Base-by-base conservation (phyloP, 2,113 vertebrate species). In the Sapayoa aenigma region DNA sequence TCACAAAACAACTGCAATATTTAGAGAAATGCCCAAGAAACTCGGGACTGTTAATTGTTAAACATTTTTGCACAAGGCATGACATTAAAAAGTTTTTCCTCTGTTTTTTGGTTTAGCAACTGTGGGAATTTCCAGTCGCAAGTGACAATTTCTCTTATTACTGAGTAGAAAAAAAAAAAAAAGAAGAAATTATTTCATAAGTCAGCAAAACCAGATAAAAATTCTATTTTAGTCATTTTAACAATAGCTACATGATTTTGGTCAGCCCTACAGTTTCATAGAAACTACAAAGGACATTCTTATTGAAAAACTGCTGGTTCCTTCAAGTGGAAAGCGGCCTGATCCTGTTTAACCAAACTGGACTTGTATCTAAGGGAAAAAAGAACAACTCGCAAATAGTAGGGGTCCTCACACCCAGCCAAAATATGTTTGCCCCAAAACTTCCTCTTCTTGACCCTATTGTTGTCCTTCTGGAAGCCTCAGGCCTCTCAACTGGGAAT, bases 1-100 rank as follows among this genome's bases (percentile, higher is more conserved):
- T 87, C 3, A 5, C 58, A 84, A 96, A 94, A 91, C 85, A 94
- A 96, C 69, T 84, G 95, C 90, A 95, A 93, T 95, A 89, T 78
- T 84, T 87, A 84, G 60, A 74, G 84, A 96, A 96, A 90, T 75
- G 75, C 80, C 23, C 23, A 44, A 86, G 92, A 87, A 95, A 96
- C 65, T 71, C 0, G 3, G 95, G 69, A 49, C 25, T 2, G 7
- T 66, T 82, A 91, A 95, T 87, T 95, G 83, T 93, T 65, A 78
- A 90, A 93, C 89, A 84, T 86, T 92, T 93, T 75, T 87, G 66
- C 47, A 65, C 49, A 46, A 95, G 58, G 90, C 77, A 47, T 91
- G 94, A 90, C 60, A 89, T 59, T 79, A 73, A 25, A 81, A 95
- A 95, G 94, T 81, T 78, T 92, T 91, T 93, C 46, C 10, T 69